These are phyloP conservation scores for Chaitophorus viminalis DNA, from an alignment of 2,888 invertebrate genomes.

Conservation along the genomic window DNA sequence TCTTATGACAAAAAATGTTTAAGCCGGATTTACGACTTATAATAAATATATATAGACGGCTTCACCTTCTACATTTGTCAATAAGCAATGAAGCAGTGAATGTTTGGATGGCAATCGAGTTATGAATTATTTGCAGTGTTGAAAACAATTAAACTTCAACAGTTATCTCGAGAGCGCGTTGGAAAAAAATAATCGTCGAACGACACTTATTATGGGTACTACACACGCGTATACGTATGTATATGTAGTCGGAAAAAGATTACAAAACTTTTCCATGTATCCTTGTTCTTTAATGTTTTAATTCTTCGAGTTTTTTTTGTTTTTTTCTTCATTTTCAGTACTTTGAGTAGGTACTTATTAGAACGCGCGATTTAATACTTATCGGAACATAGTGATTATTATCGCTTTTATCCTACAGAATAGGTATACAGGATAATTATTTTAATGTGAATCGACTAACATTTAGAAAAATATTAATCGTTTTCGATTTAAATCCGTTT, in stretches of 20 bases:
- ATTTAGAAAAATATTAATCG: not conserved
- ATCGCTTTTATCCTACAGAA: too few species aligned
- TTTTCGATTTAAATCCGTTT: too few species aligned
- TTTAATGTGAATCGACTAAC: not conserved
- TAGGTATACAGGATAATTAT: not conserved
- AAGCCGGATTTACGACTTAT: constrained; percentile 7
- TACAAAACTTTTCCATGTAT: constrained; percentile 7
- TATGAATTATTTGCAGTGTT: constrained; percentile 26
- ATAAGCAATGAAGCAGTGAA: constrained; percentile 18
- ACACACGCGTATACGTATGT: not conserved
- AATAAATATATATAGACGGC: not conserved
- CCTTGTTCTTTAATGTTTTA: not conserved
- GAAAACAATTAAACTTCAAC: constrained; percentile 46
- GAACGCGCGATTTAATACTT: not conserved
- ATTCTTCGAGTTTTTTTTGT: not conserved
- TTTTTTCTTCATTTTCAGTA: too few species aligned
- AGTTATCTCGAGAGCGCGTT: not conserved
- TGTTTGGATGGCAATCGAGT: constrained; percentile 12
- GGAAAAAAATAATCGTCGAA: constrained; percentile 30
- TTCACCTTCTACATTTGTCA: not conserved
- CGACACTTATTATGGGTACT: not conserved
- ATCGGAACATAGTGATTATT: not conserved
- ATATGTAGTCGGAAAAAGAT: not conserved
- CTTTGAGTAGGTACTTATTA: constrained; percentile 1
- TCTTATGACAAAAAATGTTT: not conserved